These are phyloP conservation scores for Diadema setosum DNA, from an alignment of 35 echinoderm and acorn worm species.

Conservation along the genomic window DNA sequence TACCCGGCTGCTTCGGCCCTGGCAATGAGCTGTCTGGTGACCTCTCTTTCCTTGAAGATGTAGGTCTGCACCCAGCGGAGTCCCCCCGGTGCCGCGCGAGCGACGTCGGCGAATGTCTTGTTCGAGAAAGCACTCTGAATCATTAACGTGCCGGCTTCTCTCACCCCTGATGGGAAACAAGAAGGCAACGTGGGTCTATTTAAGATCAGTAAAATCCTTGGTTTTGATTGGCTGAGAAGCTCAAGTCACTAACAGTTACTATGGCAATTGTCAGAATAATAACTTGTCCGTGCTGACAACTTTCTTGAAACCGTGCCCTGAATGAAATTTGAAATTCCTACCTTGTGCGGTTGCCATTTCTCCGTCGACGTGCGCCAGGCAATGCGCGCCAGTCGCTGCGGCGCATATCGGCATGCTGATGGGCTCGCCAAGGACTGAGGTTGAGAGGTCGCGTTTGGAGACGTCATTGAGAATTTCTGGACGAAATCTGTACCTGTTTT, in stretches of 20 bases:
- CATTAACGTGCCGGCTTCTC: background rate
- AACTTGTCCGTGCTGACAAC: background rate
- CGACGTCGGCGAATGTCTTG: background rate
- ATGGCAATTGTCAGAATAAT: too few relatives aligned
- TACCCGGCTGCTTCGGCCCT: slow-evolving; percentile 53
- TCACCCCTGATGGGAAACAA: background rate
- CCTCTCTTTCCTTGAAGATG: slow-evolving; percentile 17
- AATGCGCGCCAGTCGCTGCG: slow-evolving; percentile 15
- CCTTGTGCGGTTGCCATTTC: slow-evolving; percentile 41
- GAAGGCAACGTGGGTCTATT: background rate
- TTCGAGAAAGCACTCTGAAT: slow-evolving; percentile 14
- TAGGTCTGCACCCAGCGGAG: slow-evolving; percentile 62
- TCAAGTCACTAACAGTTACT: too few relatives aligned
- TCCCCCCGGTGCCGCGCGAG: background rate
- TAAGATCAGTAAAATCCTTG: too few relatives aligned
- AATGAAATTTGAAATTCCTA: background rate
- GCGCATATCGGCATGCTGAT: slow-evolving; percentile 36
- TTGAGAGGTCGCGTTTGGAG: background rate
- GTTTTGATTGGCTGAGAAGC: too few relatives aligned
- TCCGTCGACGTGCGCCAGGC: slow-evolving; percentile 12
- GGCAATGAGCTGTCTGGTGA: slow-evolving; percentile 9
- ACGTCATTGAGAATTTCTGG: slow-evolving; percentile 33
- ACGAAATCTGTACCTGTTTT: slow-evolving; percentile 45
- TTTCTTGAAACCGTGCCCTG: background rate
- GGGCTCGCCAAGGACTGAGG: slow-evolving; percentile 32